Evolutionary conservation across 2,113 vertebrate genomes (phyloP).

Genomic region (Lycaon pictus): DNA sequence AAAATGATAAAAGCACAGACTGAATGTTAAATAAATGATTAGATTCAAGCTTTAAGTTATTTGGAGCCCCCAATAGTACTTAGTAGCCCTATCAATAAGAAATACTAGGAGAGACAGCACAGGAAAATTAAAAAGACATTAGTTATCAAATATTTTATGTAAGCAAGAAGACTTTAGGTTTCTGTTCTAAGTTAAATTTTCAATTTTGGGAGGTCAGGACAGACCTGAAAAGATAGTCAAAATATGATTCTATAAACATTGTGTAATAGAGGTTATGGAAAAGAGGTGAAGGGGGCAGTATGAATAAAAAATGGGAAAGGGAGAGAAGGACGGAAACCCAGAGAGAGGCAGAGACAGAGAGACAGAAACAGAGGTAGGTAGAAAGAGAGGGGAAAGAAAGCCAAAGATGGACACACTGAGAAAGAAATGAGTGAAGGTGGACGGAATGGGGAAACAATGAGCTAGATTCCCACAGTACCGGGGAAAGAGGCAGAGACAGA

Average conservation of each 20-base stretch:
- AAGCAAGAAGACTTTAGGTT: background rate
- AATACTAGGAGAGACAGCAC: background rate
- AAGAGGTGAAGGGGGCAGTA: background rate
- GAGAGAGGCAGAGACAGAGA: background rate
- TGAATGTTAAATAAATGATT: background rate
- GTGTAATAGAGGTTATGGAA: background rate
- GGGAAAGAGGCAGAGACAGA: background rate
- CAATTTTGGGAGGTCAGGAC: background rate
- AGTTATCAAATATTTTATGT: background rate
- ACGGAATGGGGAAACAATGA: too few species aligned
- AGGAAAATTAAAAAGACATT: background rate
- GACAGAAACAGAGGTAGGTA: too few species aligned
- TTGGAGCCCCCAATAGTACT: background rate
- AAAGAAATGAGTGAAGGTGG: background rate
- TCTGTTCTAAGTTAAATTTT: conserved; percentile 10
- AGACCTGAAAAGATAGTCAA: background rate
- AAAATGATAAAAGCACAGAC: background rate
- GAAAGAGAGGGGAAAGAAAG: background rate
- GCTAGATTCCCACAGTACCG: background rate
- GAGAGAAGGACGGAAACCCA: background rate
- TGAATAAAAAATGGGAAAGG: background rate
- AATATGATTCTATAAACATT: background rate
- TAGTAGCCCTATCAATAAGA: background rate
- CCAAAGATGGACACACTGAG: background rate
- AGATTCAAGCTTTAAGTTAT: background rate